These are phyloP conservation scores for Elegia similella DNA, from an alignment of 2,888 invertebrate genomes.

Conservation along the genomic window DNA sequence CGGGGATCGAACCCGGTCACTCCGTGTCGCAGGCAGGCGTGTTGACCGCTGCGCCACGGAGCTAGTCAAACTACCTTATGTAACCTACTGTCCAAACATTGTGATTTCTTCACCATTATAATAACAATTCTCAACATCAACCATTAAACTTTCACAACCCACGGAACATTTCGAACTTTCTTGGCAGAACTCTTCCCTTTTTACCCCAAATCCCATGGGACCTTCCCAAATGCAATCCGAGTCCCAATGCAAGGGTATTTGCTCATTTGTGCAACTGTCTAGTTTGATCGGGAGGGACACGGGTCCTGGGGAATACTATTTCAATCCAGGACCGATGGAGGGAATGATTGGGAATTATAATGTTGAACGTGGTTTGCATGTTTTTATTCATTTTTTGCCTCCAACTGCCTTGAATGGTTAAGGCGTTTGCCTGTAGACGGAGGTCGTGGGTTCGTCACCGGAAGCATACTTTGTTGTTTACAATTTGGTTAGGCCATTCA, in stretches of 20 bases:
- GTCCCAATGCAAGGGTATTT: neutral
- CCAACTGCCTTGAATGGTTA: no score
- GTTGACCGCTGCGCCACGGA: no score
- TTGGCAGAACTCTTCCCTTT: conserved; percentile 1
- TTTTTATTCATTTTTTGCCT: neutral
- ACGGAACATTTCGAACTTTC: neutral
- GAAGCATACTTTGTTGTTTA: no score
- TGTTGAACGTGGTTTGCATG: neutral
- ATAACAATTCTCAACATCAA: neutral
- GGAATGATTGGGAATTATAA: conserved; percentile 2
- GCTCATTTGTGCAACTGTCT: conserved; percentile 13
- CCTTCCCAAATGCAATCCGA: conserved; percentile 3
- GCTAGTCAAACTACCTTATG: no score
- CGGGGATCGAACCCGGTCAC: no score
- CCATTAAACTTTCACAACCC: neutral
- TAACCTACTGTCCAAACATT: no score
- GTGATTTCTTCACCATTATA: neutral
- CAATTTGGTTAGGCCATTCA: no score
- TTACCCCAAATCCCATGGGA: neutral
- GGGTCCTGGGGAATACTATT: conserved; percentile 8
- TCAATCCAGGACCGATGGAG: conserved; percentile 3
- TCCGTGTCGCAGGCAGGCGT: no score
- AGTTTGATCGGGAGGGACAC: conserved; percentile 1
- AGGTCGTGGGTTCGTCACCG: no score
- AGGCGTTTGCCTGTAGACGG: no score